phyloP scores from a whole-genome alignment of 2,888 invertebrate species.

The Glyphotaelius pellucidus region DNA sequence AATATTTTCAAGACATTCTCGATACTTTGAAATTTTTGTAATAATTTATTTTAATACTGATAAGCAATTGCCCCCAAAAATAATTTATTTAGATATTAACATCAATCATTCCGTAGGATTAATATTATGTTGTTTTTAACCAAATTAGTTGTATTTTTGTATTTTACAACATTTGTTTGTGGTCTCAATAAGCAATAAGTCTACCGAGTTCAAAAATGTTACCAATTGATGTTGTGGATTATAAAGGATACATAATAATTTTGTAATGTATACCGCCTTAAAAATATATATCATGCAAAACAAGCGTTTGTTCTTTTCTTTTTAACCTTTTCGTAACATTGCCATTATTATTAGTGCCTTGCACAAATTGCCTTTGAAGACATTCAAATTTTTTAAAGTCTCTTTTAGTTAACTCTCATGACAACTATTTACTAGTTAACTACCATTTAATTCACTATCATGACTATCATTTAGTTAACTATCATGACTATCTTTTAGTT shows the following conservation, averaged over 20 bases:
- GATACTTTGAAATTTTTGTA: not conserved
- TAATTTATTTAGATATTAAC: slow-evolving; percentile 33
- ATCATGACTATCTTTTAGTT: too few relatives aligned
- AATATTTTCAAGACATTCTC: not conserved
- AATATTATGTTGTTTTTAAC: not conserved
- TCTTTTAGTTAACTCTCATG: too few relatives aligned
- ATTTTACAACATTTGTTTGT: slow-evolving; percentile 31
- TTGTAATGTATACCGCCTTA: not conserved
- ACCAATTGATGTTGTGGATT: not conserved
- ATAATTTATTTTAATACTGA: slow-evolving; percentile 16
- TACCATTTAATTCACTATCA: too few relatives aligned
- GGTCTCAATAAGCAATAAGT: slow-evolving; percentile 41
- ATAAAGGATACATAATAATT: not conserved
- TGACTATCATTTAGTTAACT: too few relatives aligned
- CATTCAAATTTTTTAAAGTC: too few relatives aligned
- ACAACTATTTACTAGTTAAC: too few relatives aligned
- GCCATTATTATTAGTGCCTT: not conserved
- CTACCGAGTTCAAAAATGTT: slow-evolving; percentile 1
- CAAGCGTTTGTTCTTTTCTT: not conserved
- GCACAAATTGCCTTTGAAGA: too few relatives aligned
- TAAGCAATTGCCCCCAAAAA: slow-evolving; percentile 38
- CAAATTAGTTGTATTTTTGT: slow-evolving; percentile 44
- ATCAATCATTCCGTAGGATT: slow-evolving; percentile 41
- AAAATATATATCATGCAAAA: slow-evolving; percentile 2
- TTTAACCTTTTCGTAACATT: not conserved